Conservation (phyloP, 2,797 vertebrate species). For the Halcyon leucocephala region DNA sequence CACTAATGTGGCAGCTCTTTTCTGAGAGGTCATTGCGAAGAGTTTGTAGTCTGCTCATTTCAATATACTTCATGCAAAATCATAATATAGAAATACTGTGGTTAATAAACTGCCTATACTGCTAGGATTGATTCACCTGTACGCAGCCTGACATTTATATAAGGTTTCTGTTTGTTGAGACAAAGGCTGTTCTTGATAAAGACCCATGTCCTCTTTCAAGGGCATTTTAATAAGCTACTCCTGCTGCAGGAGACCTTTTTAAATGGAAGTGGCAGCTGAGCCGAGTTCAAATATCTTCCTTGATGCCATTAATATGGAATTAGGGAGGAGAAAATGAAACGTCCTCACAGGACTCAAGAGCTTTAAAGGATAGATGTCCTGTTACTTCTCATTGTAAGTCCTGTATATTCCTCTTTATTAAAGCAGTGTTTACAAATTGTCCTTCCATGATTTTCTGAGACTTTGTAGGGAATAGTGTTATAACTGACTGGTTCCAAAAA, state of each 20-base stretch:
- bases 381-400: not conserved
- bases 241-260: not conserved
- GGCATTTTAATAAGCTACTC: not conserved
- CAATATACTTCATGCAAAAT: not conserved
- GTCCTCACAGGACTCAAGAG: not conserved
- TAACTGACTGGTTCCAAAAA: not conserved
- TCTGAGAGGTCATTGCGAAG: not conserved
- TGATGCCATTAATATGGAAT: slow-evolving; percentile 8
- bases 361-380: not conserved
- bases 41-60: not conserved
- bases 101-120: not conserved
- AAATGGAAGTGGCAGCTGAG: slow-evolving; percentile 12
- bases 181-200: slow-evolving; percentile 2
- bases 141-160: not conserved
- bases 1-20: not conserved
- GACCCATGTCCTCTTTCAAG: not conserved
- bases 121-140: not conserved
- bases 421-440: slow-evolving; percentile 10
- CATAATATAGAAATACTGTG: not conserved
- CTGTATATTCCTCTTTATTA: slow-evolving; percentile 22
- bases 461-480: not conserved
- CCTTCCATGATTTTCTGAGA: not conserved
- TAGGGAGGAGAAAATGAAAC: not conserved
- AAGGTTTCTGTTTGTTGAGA: not conserved
- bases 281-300: not conserved